A percentile compares a stretch with the other conserved stretches of the same genome.
Evolutionary conservation across 2,888 invertebrate genomes (phyloP).

Genomic region (Falcaria lacertinaria): DNA sequence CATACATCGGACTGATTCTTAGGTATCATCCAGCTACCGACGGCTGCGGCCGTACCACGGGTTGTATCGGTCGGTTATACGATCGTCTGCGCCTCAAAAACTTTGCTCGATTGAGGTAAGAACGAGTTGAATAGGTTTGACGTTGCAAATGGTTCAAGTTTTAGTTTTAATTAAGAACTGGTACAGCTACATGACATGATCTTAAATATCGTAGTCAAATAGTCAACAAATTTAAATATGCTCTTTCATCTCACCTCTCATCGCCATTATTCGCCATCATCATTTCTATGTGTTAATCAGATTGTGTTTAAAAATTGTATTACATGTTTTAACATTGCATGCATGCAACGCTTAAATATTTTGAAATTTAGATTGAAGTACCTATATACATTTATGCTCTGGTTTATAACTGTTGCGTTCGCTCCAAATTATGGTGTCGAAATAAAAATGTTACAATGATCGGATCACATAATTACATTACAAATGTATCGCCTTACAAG

Average conservation of each 20-base stretch:
- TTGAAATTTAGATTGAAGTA: too few relatives aligned
- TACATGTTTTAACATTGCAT: conserved; percentile 2
- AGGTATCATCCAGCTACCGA: conserved; percentile 72
- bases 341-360: too few relatives aligned
- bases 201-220: too few relatives aligned
- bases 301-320: conserved; percentile 3
- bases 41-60: conserved; percentile 66
- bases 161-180: not conserved
- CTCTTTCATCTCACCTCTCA: conserved; percentile 21
- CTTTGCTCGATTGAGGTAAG: conserved; percentile 75
- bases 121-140: conserved; percentile 33
- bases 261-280: conserved; percentile 4
- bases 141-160: not conserved
- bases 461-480: too few relatives aligned
- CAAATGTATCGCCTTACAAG: too few relatives aligned
- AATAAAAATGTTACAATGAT: too few relatives aligned
- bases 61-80: conserved; percentile 71
- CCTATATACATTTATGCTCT: too few relatives aligned
- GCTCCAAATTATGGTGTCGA: too few relatives aligned
- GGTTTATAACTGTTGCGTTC: too few relatives aligned
- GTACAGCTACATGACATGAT: too few relatives aligned
- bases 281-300: conserved; percentile 9
- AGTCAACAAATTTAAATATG: conserved; percentile 5
- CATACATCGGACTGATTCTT: conserved; percentile 65
- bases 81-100: conserved; percentile 73